A percentile compares a stretch with the other conserved stretches of the same genome.
Conservation (phyloP, 2,888 invertebrate species). For the Sesia apiformis region DNA sequence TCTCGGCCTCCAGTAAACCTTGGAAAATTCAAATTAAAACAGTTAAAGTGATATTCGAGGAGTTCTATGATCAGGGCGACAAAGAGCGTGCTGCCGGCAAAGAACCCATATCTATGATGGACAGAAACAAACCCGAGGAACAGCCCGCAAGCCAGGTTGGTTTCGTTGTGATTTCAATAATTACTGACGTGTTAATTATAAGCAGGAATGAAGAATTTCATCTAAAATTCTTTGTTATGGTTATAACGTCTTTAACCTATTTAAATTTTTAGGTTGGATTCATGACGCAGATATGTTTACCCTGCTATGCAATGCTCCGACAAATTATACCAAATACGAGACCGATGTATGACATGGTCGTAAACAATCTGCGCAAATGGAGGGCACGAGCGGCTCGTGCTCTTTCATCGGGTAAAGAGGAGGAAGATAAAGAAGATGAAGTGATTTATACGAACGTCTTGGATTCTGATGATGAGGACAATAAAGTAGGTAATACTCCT, state of each 20-base stretch:
- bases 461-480: conserved; percentile 5
- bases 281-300: conserved; percentile 85
- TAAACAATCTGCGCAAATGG: conserved; percentile 63
- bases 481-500: conserved; percentile 6
- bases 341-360: conserved; percentile 79
- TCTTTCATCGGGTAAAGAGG: background rate
- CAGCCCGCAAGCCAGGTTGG: conserved; percentile 83
- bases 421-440: too few species aligned
- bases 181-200: too few species aligned
- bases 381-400: conserved; percentile 22
- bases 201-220: too few species aligned
- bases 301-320: conserved; percentile 82
- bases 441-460: background rate
- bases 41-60: conserved; percentile 86
- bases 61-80: conserved; percentile 87
- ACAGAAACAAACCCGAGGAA: conserved; percentile 80
- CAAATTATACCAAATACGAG: conserved; percentile 81
- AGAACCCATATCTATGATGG: conserved; percentile 88
- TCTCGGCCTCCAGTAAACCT: conserved; percentile 89
- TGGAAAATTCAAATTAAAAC: conserved; percentile 88
- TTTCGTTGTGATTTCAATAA: background rate
- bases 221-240: too few species aligned
- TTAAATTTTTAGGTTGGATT: conserved; percentile 79
- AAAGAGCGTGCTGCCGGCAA: conserved; percentile 80
- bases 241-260: too few species aligned